Base-by-base conservation (phyloP, 2,113 vertebrate genomes). In the Mus pahari region DNA sequence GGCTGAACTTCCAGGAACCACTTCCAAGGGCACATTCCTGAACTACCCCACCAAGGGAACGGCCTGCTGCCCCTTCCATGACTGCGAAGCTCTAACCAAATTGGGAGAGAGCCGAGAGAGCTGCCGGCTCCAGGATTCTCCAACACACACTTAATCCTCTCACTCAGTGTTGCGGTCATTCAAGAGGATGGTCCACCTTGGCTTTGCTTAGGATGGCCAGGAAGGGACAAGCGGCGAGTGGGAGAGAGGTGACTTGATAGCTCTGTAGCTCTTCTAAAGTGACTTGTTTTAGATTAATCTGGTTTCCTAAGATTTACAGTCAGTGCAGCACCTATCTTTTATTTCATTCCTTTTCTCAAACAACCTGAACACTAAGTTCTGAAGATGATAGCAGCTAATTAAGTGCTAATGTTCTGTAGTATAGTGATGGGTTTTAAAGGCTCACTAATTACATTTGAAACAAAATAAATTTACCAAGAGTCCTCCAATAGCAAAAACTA, bases 321-420 rank as follows among this genome's bases (percentile, higher is more conserved):
- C 53, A 82, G 66, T 78, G 5, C 45, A 92, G 81, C 78, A 93
- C 13, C 24, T 83, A 90, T 82, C 86, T 94, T 92, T 96, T 84
- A 82, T 91, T 92, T 97, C 36, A 84, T 78, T 95, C 91, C 31
- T 26, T 84, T 92, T 95, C 74, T 96, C n/a, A 20, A 96, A 95
- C 28, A 96, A 96, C 33, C 42, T 31, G 42, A 95, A 50, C 12
- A 86, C 55, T 91, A 19, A 91, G 70, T 68, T 70, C 82, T 58
- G 68, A 75, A 92, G 55, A 89, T 9, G 5, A 92, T 79, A 94
- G 82, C 91, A 92, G 48, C 16, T 96, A 92, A 86, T 13, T 83
- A 89, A 96, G 90, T 28, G 91, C 48, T 55, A 94, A 55, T 83
- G 58, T 90, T 90, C 83, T 68, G 79, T 87, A 84, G 74, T 50